Evolutionary conservation across 2,797 vertebrate species (phyloP), one percentile per base, ranked within the genome.

Genomic region (Lepilemur ruficaudatus): DNA sequence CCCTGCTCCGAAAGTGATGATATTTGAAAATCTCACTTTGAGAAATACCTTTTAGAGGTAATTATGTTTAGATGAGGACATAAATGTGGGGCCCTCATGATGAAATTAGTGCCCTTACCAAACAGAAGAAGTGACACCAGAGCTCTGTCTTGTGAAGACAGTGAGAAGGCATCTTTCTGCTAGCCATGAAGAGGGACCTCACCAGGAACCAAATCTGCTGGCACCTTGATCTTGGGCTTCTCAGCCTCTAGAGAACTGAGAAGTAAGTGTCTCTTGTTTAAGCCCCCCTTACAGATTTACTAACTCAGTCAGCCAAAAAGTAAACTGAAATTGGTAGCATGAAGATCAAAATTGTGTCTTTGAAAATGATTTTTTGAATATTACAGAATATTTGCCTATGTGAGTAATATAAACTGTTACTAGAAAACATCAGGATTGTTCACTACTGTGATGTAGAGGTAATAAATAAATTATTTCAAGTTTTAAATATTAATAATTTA

Each of bases 391-490:
- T 2, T 57, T 79, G 14, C 32, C 32, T 11, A 52, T 57, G 35
- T 73, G 23, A 61, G 6, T 69, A 91, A 89, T 43, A 81, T 55
- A 84, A 91, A 43, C 25, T 83, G 4, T 92, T 95, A 70, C 32
- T 96, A 43, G 72, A 57, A 38, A 93, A 52, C 4, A 67, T 61
- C 84, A 91, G 55, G 97, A 89, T 4, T 84, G 28, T 28, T 23
- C 85, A 72, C 30, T 80, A 88, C 13, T 94, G 9, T 80, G 3
- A 61, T 15, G 14, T 83, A 93, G 94, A 67, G 30, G 18, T 6
- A 86, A 20, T 57, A 25, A 94, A 94, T 91, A 84, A 73, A 93
- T 72, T 75, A 95, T 88, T 97, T 96, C 23, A 20, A 69, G 1
- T 48, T 32, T 78, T 82, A 94, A 63, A 85, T 3, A 57, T 57